A percentile compares a stretch with the other conserved stretches of the same genome.
These are phyloP conservation scores for Halichondria panicea DNA, from an alignment of 37 sponge, comb jelly and placozoan genomes.

Conservation along the genomic window DNA sequence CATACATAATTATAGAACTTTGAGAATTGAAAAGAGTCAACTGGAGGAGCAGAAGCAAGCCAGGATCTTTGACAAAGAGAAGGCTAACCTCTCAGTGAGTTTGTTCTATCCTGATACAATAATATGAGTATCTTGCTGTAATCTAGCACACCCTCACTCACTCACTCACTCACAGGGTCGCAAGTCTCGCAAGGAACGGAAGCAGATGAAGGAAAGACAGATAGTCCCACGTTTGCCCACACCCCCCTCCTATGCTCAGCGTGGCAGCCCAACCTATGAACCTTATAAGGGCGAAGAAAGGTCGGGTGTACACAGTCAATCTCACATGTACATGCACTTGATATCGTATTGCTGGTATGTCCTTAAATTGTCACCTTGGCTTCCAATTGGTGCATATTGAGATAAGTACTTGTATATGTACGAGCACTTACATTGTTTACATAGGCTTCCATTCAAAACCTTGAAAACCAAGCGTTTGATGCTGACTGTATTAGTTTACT, in stretches of 20 bases:
- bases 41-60: constrained; percentile 40
- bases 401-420: background rate
- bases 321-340: constrained; percentile 3
- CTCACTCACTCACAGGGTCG: constrained; percentile 26
- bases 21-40: constrained; percentile 48
- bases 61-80: constrained; percentile 43
- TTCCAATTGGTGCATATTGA: background rate
- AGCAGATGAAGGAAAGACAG: constrained; percentile 30
- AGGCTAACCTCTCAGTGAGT: constrained; percentile 43
- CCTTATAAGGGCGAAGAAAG: constrained; percentile 15
- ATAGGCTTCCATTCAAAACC: too few species aligned
- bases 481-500: too few species aligned
- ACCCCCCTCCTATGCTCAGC: constrained; percentile 27
- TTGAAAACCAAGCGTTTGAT: too few species aligned
- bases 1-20: constrained; percentile 14
- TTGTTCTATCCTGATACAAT: background rate
- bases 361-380: background rate
- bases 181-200: constrained; percentile 49
- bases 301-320: background rate
- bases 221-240: background rate
- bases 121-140: background rate
- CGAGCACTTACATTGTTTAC: background rate
- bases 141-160: background rate
- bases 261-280: constrained; percentile 55
- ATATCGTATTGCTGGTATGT: background rate